Evolutionary conservation across 2,888 invertebrate species (phyloP).

Genomic region (Teleiodes luculella): DNA sequence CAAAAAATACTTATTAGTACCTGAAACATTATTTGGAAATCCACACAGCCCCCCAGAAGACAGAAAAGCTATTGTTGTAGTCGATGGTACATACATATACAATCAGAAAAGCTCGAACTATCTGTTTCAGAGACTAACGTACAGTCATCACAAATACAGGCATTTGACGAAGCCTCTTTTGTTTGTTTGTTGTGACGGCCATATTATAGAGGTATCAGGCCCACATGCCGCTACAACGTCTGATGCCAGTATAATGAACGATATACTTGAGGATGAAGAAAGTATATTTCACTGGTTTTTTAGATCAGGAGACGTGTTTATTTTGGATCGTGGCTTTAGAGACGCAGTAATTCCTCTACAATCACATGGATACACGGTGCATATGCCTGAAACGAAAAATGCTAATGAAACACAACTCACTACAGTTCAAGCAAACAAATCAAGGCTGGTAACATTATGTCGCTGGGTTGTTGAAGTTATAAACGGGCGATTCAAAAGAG

Average conservation of each 20-base stretch:
- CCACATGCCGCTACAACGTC: constrained; percentile 20
- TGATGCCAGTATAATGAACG: neutral
- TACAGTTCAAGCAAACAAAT: constrained; percentile 15
- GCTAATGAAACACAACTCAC: constrained; percentile 18
- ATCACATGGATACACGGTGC: constrained; percentile 13
- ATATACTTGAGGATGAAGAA: neutral
- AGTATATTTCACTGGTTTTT: constrained; percentile 12
- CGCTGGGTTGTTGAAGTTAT: no score
- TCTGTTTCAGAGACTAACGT: constrained; percentile 18
- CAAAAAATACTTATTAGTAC: no score
- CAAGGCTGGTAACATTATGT: constrained; percentile 15
- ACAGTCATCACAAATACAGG: constrained; percentile 17
- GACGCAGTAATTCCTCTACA: constrained; percentile 14
- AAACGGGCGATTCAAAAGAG: no score
- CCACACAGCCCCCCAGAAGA: neutral
- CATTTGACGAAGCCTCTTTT: constrained; percentile 24
- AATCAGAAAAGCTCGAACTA: constrained; percentile 13
- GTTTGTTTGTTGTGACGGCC: constrained; percentile 22
- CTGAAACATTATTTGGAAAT: no score
- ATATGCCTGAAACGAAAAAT: constrained; percentile 22
- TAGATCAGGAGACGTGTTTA: constrained; percentile 16
- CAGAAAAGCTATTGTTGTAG: constrained; percentile 9
- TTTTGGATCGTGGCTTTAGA: constrained; percentile 20
- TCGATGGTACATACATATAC: constrained; percentile 18
- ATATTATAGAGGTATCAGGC: constrained; percentile 24